Base-by-base conservation (phyloP, 2,888 invertebrate species). In the Calephelis perditalis region DNA sequence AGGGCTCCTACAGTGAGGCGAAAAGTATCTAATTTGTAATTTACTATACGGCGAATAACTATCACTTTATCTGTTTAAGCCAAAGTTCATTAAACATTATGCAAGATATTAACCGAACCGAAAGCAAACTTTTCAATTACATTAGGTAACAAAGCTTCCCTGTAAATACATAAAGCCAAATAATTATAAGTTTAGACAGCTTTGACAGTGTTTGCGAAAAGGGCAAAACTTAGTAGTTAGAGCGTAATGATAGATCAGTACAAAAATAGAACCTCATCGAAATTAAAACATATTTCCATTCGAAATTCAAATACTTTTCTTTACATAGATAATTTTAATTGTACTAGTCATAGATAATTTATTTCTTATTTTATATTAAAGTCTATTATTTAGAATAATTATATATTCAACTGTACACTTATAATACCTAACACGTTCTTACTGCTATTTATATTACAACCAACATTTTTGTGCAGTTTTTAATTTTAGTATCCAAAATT, bases 321-420 rank as follows among this genome's bases (percentile, higher is more conserved):
- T 52, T 52, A 52, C 49, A 52, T 35, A 52, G 6, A 11, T 52
- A 35, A 52, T 35, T 52, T 10, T 8, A 52, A 52, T 52, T 52
- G 49, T 52, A 52, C 49, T 52, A 52, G 35, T 6, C 35, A 52
- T 35, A 52, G 49, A 52, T 52, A 52, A 26, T 26, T 15, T 26
- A 35, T 26, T 35, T 52, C 9, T 52, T 52, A 49, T 49, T 26
- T 49, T 15, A 15, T 26, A 49, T 4, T 15, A 15, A 52, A 11
- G 26, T 35, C 15, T 52, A 52, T 52, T 15, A 35, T 52, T 52
- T 52, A 52, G 52, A 52, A 52, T 52, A 52, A 7, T 52, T 52
- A 10, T 5, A 49, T 52, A 49, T 4, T 35, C 11, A 11, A 35
- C 52, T 52, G 52, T 52, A 52, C 52, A 52, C 35, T 52, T 52